These are phyloP conservation scores for Tribolium madens DNA, from an alignment of 1,140 invertebrate genomes.

Conservation along the genomic window DNA sequence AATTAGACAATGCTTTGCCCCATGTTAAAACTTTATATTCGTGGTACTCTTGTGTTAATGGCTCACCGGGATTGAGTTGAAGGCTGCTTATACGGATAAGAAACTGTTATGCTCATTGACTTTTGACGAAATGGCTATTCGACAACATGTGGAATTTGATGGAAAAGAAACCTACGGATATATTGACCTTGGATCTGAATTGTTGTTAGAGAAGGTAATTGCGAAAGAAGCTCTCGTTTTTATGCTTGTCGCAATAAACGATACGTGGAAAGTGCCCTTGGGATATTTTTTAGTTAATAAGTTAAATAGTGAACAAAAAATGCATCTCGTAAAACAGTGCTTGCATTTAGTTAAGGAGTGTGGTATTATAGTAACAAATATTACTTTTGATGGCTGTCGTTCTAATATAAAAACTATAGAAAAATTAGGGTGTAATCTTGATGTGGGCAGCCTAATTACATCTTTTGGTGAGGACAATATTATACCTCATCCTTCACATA, in stretches of 20 bases:
- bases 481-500: conserved; percentile 56
- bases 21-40: conserved; percentile 41
- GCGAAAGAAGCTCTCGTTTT: conserved; percentile 45
- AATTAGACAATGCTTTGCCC: conserved; percentile 40
- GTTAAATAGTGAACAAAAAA: conserved; percentile 16
- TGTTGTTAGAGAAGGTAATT: conserved; percentile 7
- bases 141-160: conserved; percentile 30
- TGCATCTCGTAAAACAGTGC: background rate
- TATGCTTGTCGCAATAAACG: conserved; percentile 23
- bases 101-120: conserved; percentile 13
- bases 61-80: conserved; percentile 38
- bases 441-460: background rate
- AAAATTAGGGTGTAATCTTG: background rate
- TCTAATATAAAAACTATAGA: background rate
- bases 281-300: conserved; percentile 33
- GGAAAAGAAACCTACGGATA: conserved; percentile 42
- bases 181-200: conserved; percentile 23
- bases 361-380: conserved; percentile 10
- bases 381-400: conserved; percentile 44
- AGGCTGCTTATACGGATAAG: background rate
- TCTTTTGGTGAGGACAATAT: conserved; percentile 35
- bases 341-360: background rate
- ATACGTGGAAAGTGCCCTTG: conserved; percentile 37
- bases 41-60: conserved; percentile 42
- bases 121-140: conserved; percentile 44